A percentile compares a stretch with the other conserved stretches of the same genome.
phyloP scores from a whole-genome alignment of 1,140 invertebrate genomes.

The Drosophila truncata region DNA sequence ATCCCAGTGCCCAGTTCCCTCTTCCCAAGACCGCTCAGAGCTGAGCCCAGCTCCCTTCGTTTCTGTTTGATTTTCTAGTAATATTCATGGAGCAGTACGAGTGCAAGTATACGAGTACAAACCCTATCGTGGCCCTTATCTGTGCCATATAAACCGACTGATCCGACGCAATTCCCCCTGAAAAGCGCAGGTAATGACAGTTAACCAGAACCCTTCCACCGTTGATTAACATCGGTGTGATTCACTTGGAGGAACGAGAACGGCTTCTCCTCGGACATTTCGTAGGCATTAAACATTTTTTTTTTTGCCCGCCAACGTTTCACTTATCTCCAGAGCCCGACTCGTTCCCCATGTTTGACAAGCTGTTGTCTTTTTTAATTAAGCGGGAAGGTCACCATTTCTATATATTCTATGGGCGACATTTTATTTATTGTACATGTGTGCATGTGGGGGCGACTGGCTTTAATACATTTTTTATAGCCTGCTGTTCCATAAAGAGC shows the following conservation, averaged over 20 bases:
- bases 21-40: conserved; percentile 22
- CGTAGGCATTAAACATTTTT: conserved; percentile 21
- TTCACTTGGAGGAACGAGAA: conserved; percentile 63
- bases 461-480: conserved; percentile 72
- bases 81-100: conserved; percentile 50
- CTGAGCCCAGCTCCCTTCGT: conserved; percentile 11
- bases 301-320: conserved; percentile 7
- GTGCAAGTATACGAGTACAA: conserved; percentile 38
- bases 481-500: conserved; percentile 52
- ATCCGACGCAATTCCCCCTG: conserved; percentile 59
- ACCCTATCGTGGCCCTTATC: conserved; percentile 60
- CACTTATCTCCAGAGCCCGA: conserved; percentile 22
- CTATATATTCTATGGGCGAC: conserved; percentile 38
- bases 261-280: conserved; percentile 50
- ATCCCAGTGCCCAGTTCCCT: conserved; percentile 32
- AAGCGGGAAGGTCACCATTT: conserved; percentile 75
- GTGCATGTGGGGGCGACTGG: conserved; percentile 41
- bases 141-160: conserved; percentile 64
- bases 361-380: conserved; percentile 83
- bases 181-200: conserved; percentile 12
- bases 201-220: conserved; percentile 21
- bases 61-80: conserved; percentile 58
- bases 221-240: conserved; percentile 68
- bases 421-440: conserved; percentile 46
- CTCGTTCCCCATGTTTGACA: conserved; percentile 69